Evolutionary conservation across 2,888 invertebrate genomes (phyloP), one percentile per base, ranked within the genome.

Genomic region (Amphipoea oculea): DNA sequence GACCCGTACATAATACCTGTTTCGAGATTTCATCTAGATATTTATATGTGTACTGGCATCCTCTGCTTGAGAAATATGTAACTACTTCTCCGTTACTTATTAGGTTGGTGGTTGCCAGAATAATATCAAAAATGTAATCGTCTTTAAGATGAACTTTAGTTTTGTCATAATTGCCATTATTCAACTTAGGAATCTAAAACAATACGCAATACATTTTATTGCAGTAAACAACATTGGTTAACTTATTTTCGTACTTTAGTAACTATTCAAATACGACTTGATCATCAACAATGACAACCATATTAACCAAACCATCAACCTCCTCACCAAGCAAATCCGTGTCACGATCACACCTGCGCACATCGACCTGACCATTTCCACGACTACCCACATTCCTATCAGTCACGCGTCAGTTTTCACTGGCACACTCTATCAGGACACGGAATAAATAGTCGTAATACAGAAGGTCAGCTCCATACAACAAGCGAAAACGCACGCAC

Each of bases 321-420:
- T 29, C 42, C 5, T 48, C 36, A 65, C 20, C 14, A 1, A 51
- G 4, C 17, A 0, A 84, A 66, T 73, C 29, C 60, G 40, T 73
- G 73, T 40, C 82, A 77, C 67, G 23, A 42, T 69, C 74, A 62
- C 86, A 78, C 82, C 51, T 66, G 57, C 60, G 1, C 20, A n/a
- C 54, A 51, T 36, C 45, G 20, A 69, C 65, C 45, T 51, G 45
- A n/a, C 54, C 40, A 68, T 68, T 67, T 67, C 57, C 75, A 72
- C 2, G 20, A 75, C 57, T 73, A 60, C 73, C 62, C 70, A 60
- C 84, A 85, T 85, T 76, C 75, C 75, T 51, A 72, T 45, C 17
- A 73, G 48, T 66, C 75, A 70, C 63, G 62, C 67, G 74, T 85
- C 60, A 60, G 71, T 40, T 88, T 88, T 89, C 88, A 74, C 89